Conservation (phyloP, 2,797 vertebrate species). For the Gila robusta region DNA sequence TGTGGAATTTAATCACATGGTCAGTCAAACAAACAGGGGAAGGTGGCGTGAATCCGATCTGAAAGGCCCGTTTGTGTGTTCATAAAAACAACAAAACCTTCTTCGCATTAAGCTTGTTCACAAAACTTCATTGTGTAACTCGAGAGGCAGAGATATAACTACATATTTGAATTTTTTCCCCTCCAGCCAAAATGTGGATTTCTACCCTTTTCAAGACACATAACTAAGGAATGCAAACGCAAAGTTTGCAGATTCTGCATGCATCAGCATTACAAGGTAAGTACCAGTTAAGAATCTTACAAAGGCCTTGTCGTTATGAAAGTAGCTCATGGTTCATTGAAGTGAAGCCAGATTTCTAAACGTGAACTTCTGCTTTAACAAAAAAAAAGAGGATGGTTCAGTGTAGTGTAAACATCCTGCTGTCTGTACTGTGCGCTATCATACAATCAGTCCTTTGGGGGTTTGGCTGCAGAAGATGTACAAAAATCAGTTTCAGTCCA, state of each 20-base stretch:
- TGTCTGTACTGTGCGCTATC: slow-evolving; percentile 2
- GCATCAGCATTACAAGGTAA: slow-evolving; percentile 98
- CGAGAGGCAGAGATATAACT: not conserved
- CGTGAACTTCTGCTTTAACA: slow-evolving; percentile 16
- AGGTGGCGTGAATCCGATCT: not conserved
- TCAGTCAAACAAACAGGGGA: not conserved
- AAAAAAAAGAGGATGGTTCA: not conserved
- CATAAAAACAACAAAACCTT: not conserved
- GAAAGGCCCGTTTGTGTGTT: not conserved
- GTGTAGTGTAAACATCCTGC: slow-evolving; percentile 28
- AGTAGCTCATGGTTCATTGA: not conserved
- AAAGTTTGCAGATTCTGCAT: slow-evolving; percentile 97
- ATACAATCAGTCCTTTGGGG: not conserved
- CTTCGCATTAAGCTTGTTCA: not conserved
- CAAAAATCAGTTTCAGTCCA: not conserved
- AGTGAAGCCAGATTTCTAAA: not conserved
- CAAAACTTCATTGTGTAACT: not conserved
- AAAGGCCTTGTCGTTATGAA: not conserved
- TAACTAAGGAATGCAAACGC: slow-evolving; percentile 92
- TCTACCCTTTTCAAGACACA: slow-evolving; percentile 89
- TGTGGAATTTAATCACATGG: slow-evolving; percentile 39
- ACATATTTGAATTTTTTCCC: not conserved
- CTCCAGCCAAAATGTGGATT: slow-evolving; percentile 96
- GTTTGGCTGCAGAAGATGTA: not conserved
- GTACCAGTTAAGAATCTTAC: not conserved